Conservation (phyloP, 2,113 vertebrate species). For the Sarotherodon lohbergeri region DNA sequence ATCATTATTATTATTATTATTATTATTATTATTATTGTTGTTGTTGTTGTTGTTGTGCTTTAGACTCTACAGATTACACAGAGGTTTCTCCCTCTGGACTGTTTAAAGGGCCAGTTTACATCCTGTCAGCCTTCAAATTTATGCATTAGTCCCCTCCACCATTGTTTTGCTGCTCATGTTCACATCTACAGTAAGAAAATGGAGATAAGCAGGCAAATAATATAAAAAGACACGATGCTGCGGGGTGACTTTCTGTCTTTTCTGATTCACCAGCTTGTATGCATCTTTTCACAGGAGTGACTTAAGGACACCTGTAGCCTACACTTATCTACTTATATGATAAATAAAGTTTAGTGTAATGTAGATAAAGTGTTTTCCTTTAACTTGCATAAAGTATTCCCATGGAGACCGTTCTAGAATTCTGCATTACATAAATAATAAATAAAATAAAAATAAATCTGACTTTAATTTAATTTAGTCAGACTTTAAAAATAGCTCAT, state of each 20-base stretch:
- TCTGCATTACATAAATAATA: neutral
- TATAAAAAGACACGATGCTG: neutral
- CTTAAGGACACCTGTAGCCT: neutral
- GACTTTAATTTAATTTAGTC: neutral
- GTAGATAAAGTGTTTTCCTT: neutral
- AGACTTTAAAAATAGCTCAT: neutral
- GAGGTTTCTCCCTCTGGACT: too few species aligned
- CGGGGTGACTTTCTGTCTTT: neutral
- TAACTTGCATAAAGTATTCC: neutral
- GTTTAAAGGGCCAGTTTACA: too few species aligned
- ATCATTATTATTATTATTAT: too few species aligned
- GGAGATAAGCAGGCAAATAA: too few species aligned
- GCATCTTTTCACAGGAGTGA: neutral
- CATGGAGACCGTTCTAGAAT: neutral
- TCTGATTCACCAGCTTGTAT: neutral
- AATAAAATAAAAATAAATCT: neutral
- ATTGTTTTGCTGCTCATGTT: too few species aligned
- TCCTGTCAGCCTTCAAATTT: too few species aligned
- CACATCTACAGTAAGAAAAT: too few species aligned
- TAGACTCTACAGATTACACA: too few species aligned
- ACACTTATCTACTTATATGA: neutral
- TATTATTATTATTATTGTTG: too few species aligned
- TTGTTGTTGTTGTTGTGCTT: neutral
- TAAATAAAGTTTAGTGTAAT: neutral
- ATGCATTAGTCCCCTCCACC: too few species aligned